Evolutionary conservation across 1,140 invertebrate species (phyloP), one percentile per base, ranked within the genome.

Genomic region (Oryctes rhinoceros): DNA sequence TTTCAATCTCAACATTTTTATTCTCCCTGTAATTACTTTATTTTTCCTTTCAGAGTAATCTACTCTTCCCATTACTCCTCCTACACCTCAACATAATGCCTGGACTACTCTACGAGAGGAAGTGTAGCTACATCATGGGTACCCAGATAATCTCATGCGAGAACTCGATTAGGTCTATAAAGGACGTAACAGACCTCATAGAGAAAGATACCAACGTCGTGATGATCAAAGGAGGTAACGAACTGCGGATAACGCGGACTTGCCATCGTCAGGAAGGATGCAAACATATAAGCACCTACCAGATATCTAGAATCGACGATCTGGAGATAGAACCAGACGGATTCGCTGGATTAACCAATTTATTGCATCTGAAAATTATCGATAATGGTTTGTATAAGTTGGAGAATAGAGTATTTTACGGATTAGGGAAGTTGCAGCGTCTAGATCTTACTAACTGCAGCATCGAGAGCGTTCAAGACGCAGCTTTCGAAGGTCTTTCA

Each of bases 371-470:
- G 24, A 82, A 81, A 44, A 79, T 82, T 47, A 76, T 24, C 80
- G 81, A 82, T 74, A 82, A 82, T 78, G 44, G 44, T 48, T 67
- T 81, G 18, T 11, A 65, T 10, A 79, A 15, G 13, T 47, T 82
- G 20, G 71, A 48, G 49, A 62, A 78, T 30, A 30, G 80, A 39
- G 78, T 76, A 11, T 82, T 82, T 62, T 9, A 65, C 11, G 79
- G 80, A 3, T 49, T 82, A 6, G 80, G 35, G 20, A 65, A 67
- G 20, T 76, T 82, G 13, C 30, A 79, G 53, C 53, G 37, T 37
- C 44, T 82, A 11, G 80, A 79, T 35, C 44, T 82, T 5, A 82
- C 78, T 44, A 82, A 82, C 71, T 81, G 80, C 49, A 80, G 67
- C 20, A 80, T 82, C n/a, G 62, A 81, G 4, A 59, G 48, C 6